Evolutionary conservation across 1,140 invertebrate genomes (phyloP), one percentile per base, ranked within the genome.

Genomic region (Tetramorium parvispinum): DNA sequence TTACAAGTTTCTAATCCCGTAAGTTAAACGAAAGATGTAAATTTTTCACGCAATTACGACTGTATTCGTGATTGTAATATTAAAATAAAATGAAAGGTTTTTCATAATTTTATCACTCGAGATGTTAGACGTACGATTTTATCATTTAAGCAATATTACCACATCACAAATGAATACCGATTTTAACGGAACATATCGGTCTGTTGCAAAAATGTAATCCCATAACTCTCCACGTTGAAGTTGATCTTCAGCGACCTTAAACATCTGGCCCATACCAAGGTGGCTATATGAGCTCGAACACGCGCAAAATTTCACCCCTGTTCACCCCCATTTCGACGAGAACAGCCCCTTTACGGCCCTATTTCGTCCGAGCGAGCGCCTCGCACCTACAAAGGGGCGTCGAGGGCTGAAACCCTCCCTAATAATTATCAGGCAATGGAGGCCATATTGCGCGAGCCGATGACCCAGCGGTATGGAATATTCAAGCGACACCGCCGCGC

Each of bases 391-490:
- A 70, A 55, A 83, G 63, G 79, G 88, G 70, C 27, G 81, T 59
- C 75, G 46, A 83, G 63, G 79, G 88, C 51, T 43, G 82, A 88
- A 90, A 77, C 88, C 81, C 78, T 81, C 82, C 89, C 89, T 90
- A 91, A 91, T 90, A 90, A 91, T 90, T 90, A 86, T 89, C 73
- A 82, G 81, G 68, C 89, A 85, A 90, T 90, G 75, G 86, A 71
- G 75, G 86, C 82, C 71, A 88, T 82, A 89, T 85, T 89, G 86
- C 53, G 46, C 51, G 79, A 89, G 59, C 77, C 88, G 81, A 85
- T 89, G 76, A 59, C 86, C 88, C 70, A 37, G 46, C 27, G 61
- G 61, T 81, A 63, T 90, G 79, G 86, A 86, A 76, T 85, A 88
- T 86, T 90, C 85, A 73, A 88, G 86, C 65, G 70, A 57, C 63